phyloP scores from a whole-genome alignment of 2,113 vertebrate genomes.

The Stigmatopora nigra region DNA sequence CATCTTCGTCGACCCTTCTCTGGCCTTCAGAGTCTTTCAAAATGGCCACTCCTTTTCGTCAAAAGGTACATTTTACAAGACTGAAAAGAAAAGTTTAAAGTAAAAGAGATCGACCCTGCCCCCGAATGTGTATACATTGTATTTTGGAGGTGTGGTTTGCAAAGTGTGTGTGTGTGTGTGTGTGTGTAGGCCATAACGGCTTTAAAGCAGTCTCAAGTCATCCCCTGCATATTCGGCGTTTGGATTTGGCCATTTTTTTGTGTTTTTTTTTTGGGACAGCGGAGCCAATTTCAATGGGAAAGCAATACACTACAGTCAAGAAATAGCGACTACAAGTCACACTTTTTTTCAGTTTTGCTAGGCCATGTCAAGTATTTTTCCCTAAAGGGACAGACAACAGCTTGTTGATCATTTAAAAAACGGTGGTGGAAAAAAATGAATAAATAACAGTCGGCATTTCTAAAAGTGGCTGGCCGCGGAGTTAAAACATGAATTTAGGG shows the following conservation, averaged over 20 bases:
- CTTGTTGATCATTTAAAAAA: too few species aligned
- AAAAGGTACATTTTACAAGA: conserved; percentile 43
- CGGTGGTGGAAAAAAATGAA: too few species aligned
- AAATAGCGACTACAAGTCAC: too few species aligned
- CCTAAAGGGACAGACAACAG: too few species aligned
- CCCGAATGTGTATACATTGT: conserved; percentile 49
- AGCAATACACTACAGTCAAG: too few species aligned
- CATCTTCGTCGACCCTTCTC: conserved; percentile 3
- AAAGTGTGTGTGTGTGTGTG: conserved; percentile 15
- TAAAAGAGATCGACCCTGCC: conserved; percentile 62
- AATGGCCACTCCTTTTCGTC: conserved; percentile 1
- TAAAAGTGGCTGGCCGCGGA: too few species aligned
- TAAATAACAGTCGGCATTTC: too few species aligned
- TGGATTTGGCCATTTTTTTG: background rate
- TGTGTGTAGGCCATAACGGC: conserved; percentile 33
- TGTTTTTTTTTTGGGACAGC: background rate
- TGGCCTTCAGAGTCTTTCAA: background rate
- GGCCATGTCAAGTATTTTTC: too few species aligned
- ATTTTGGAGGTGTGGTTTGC: conserved; percentile 42
- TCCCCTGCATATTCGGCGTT: background rate
- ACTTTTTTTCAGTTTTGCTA: too few species aligned
- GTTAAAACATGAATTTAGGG: too few species aligned
- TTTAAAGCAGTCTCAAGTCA: conserved; percentile 5
- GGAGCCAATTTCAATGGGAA: too few species aligned
- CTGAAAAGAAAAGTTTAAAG: conserved; percentile 39